Percentiles rank a stretch among this genome's conserved stretches.
These are phyloP conservation scores for Piezodorus guildinii DNA, from an alignment of 1,140 invertebrate species.

Conservation along the genomic window DNA sequence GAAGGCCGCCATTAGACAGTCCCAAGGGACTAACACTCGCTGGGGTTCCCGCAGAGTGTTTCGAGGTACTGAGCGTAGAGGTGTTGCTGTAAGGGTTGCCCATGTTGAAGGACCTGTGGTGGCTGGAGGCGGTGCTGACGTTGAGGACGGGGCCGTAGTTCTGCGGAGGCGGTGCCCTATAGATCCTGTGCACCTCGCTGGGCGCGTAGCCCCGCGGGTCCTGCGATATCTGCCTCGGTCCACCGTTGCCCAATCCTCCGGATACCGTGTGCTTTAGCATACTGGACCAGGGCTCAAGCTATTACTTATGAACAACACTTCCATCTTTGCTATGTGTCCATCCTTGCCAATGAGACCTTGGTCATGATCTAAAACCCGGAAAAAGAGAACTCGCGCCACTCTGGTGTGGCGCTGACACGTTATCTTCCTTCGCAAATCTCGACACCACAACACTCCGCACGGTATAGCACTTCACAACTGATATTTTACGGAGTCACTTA, in stretches of 20 bases:
- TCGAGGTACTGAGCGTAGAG: conserved; percentile 51
- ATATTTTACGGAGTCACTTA: too few relatives aligned
- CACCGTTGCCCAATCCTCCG: conserved; percentile 13
- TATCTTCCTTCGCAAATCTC: too few relatives aligned
- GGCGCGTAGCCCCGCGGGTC: neutral
- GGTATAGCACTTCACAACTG: too few relatives aligned
- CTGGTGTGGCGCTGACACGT: neutral
- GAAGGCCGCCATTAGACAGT: conserved; percentile 8
- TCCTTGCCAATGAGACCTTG: neutral
- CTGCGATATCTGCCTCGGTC: conserved; percentile 12
- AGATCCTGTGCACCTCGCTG: conserved; percentile 9
- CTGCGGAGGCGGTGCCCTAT: conserved; percentile 12
- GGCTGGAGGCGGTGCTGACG: neutral
- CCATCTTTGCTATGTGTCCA: conserved; percentile 7
- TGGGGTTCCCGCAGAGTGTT: conserved; percentile 56
- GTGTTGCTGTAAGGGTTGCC: conserved; percentile 39
- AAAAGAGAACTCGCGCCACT: neutral
- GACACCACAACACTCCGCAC: too few relatives aligned
- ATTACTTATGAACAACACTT: conserved; percentile 21
- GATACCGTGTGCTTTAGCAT: conserved; percentile 23
- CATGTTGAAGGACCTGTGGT: conserved; percentile 15
- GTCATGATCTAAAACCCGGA: neutral
- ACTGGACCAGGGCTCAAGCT: conserved; percentile 22
- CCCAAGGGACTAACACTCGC: conserved; percentile 40
- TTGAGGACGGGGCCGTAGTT: conserved; percentile 7